Evolutionary conservation across 2,797 vertebrate species (phyloP).

Genomic region (Urophycis tenuis): DNA sequence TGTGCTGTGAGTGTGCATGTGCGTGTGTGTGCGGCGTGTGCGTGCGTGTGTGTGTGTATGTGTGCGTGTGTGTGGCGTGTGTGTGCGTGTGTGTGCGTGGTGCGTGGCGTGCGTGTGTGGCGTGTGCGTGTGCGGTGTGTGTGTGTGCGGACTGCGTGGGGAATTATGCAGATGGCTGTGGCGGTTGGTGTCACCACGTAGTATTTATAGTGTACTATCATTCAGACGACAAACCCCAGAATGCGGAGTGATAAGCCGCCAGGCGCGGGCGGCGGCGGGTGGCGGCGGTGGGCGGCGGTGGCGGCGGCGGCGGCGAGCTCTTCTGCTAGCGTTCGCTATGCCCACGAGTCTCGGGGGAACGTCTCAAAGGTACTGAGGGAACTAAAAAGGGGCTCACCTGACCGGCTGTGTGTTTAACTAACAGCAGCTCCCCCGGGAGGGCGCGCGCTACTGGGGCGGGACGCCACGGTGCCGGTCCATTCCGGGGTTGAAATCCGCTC

Average conservation of each 20-base stretch:
- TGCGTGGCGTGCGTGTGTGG: too few relatives aligned
- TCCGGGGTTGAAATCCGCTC: not conserved
- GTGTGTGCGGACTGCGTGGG: not conserved
- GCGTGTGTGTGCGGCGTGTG: too few relatives aligned
- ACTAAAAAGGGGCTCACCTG: not conserved
- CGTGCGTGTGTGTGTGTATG: too few relatives aligned
- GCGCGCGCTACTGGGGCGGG: not conserved
- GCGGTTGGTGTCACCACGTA: not conserved
- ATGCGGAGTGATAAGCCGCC: not conserved
- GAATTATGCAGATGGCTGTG: too few relatives aligned
- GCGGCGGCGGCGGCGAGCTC: too few relatives aligned
- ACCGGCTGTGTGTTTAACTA: not conserved
- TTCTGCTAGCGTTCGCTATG: not conserved
- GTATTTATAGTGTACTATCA: not conserved
- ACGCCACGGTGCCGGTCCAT: not conserved
- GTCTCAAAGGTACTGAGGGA: not conserved
- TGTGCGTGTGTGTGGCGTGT: too few relatives aligned
- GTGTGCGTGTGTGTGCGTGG: too few relatives aligned
- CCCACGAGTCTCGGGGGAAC: not conserved
- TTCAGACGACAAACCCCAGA: not conserved
- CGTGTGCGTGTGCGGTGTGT: too few relatives aligned
- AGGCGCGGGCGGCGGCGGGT: too few relatives aligned
- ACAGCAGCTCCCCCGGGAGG: not conserved
- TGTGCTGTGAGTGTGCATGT: too few relatives aligned
- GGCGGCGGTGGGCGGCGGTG: too few relatives aligned